phyloP scores from a whole-genome alignment of 2,888 invertebrate species.

The Drosophila colorata region DNA sequence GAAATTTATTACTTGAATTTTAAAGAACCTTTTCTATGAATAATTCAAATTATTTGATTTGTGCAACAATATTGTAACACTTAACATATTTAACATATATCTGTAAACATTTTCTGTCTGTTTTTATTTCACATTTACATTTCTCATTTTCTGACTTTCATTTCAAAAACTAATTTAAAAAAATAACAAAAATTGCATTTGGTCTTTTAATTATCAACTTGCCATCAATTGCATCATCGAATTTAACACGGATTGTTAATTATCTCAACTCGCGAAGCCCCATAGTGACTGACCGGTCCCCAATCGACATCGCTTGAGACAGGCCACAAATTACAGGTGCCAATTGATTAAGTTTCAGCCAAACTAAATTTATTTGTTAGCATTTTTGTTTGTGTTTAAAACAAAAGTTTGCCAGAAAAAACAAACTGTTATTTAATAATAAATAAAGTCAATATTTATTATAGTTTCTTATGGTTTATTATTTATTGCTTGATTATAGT shows the following conservation, averaged over 20 bases:
- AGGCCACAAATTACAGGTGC: constrained; percentile 61
- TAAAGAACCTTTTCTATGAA: background rate
- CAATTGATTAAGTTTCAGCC: constrained; percentile 60
- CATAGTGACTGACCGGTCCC: constrained; percentile 35
- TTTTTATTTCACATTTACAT: background rate
- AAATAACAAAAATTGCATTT: background rate
- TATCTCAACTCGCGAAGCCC: constrained; percentile 10
- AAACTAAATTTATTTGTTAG: constrained; percentile 43
- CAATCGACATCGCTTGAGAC: constrained; percentile 4
- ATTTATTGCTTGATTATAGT: constrained; percentile 29
- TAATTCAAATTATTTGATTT: background rate
- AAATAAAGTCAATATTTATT: constrained; percentile 43
- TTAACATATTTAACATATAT: background rate
- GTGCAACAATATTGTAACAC: background rate
- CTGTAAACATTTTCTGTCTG: too few species aligned
- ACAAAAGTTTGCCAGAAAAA: constrained; percentile 16
- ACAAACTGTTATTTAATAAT: constrained; percentile 47
- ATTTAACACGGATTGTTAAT: constrained; percentile 54
- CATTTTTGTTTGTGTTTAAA: constrained; percentile 15
- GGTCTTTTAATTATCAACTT: background rate
- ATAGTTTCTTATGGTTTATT: constrained; percentile 11
- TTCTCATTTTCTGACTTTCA: background rate
- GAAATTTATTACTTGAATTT: too few species aligned
- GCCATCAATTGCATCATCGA: constrained; percentile 42
- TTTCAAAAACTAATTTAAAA: background rate